Base-by-base conservation (phyloP, 64 coral and sea anemone species). In the Pachyseris speciosa region DNA sequence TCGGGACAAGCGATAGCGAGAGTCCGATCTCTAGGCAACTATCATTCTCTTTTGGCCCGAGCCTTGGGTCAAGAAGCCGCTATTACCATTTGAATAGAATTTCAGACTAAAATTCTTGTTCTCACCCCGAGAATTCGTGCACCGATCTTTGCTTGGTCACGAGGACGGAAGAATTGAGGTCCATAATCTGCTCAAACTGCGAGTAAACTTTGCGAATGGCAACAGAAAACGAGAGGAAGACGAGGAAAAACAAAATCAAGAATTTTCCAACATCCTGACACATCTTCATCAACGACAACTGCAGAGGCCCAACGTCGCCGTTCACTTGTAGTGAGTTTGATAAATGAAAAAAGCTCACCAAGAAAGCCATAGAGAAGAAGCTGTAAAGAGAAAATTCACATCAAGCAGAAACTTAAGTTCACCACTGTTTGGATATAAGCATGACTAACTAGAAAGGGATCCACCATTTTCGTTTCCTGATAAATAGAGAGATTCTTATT, bases 301-400 rank as follows among this genome's bases (percentile, higher is more conserved):
- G 87, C 22, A 89, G 58, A 10, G 87, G 87, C n/a, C 87, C 87
- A 47, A 89, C 39, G 5, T 39, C 63, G 5, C 38, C 37, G 74
- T 89, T 89, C 19, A 89, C 87, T 67, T 89, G 87, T 28, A 89
- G 53, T 9, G 74, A 57, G 34, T 79, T 89, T 1, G 87, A 89
- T 3, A 89, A 61, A 52, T 78, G 74, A 9, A 89, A 30, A 50
- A 89, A 89, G 34, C 73, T 79, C 15, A 89, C 24, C 37, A 89
- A 19, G 40, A 78, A 79, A 32, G 73, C 87, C 15, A 89, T 37
- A 4, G 72, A 40, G 27, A 74, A 89, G 25, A 77, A 79, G 26
- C 24, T 79, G 38, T 20, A 53, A 77, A 26, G 45, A 20, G 44
- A 13, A 17, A 77, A 57, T 26, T 43, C 44, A 26, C 32, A 25